Percentiles rank a stretch among this genome's conserved stretches.
Evolutionary conservation across 2,797 vertebrate genomes (phyloP).

Genomic region (Neosalanx taihuensis): DNA sequence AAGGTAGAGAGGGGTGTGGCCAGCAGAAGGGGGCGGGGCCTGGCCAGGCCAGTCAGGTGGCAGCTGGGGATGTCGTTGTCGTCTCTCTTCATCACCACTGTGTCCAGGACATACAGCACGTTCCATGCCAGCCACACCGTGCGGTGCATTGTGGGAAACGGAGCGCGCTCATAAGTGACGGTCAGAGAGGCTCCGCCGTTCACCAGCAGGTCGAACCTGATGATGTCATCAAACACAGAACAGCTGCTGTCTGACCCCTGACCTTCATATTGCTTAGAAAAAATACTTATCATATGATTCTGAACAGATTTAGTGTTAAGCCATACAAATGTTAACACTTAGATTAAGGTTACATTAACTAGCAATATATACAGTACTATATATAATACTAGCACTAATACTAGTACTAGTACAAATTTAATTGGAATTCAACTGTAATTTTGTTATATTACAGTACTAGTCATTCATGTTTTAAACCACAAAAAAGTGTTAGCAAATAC

Average conservation of each 20-base stretch:
- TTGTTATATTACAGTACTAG: too few species aligned
- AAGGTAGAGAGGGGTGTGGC: constrained; percentile 92
- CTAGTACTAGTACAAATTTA: too few species aligned
- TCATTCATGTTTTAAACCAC: too few species aligned
- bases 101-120: constrained; percentile 96
- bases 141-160: constrained; percentile 85
- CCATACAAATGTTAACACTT: neutral
- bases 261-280: too few species aligned
- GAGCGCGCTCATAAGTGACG: constrained; percentile 87
- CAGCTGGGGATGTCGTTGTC: constrained; percentile 94
- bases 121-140: constrained; percentile 97
- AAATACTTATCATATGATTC: too few species aligned
- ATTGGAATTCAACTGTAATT: too few species aligned
- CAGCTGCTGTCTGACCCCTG: neutral
- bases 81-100: constrained; percentile 94
- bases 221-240: neutral
- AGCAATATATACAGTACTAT: neutral
- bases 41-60: constrained; percentile 89
- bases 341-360: neutral
- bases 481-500: neutral
- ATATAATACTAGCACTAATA: too few species aligned
- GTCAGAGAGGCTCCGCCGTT: constrained; percentile 93
- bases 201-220: constrained; percentile 93
- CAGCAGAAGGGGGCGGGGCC: constrained; percentile 88
- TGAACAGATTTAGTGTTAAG: too few species aligned